Evolutionary conservation across 2,797 vertebrate genomes (phyloP), one percentile per base, ranked within the genome.

Genomic region (Dermochelys coriacea): DNA sequence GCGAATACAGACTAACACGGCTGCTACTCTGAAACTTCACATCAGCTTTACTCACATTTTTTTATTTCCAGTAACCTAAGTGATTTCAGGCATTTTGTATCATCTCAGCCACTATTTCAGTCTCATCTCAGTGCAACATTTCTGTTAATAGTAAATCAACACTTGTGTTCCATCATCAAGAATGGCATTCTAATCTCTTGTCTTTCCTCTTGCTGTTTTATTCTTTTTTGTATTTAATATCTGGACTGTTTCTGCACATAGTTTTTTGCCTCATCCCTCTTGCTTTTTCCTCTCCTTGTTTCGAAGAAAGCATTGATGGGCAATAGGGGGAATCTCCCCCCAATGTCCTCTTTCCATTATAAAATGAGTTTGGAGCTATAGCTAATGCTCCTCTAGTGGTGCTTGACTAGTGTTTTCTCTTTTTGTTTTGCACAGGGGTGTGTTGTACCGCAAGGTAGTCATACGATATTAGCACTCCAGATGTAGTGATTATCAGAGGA

Each of bases 251-350:
- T 75, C 19, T 80, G 31, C 16, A 82, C 8, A 27, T 11, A 37
- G 61, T 14, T 50, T 25, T 45, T n/a, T 34, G 12, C 25, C 41
- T 49, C 50, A 15, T 52, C 78, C 84, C 27, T 25, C 7, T 89
- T 88, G 84, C 25, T 86, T 84, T 61, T 45, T 79, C 31, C 37
- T 92, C 82, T 37, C 11, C 45, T n/a, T 68, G 78, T 91, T 93
- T 88, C 84, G 57, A 14, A 25, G 41, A 80, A 91, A 85, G 7
- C 52, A 82, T 31, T 80, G 55, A 77, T 57, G 61, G 37, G 29
- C 21, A 49, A 1, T 2, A 45, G 15, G n/a, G n/a, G n/a, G n/a
- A n/a, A n/a, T 27, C 12, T 23, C 4, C 12, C 41, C 41, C 6
- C 4, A 15, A 77, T 51, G 14, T 82, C 19, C 37, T 41, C 8